Evolutionary conservation across 2,797 vertebrate species (phyloP).

Genomic region (Sebastes hubbsi): DNA sequence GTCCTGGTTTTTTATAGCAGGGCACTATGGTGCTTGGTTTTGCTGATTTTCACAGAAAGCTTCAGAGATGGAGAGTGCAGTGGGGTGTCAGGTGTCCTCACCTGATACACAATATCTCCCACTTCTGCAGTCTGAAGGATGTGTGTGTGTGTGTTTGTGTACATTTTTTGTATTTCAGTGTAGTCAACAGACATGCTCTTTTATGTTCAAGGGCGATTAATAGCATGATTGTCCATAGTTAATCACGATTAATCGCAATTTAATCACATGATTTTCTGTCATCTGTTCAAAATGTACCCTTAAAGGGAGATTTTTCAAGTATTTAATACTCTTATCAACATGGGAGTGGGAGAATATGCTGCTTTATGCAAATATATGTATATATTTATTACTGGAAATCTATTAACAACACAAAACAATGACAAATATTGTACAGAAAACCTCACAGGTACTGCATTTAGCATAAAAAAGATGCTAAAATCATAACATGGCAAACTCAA

Average conservation of each 20-base stretch:
- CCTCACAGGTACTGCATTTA: no score
- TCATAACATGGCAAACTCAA: no score
- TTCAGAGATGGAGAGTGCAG: background rate
- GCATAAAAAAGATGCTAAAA: no score
- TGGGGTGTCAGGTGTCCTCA: slow-evolving; percentile 2
- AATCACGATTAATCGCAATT: background rate
- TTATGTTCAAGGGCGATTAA: background rate
- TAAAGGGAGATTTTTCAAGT: background rate
- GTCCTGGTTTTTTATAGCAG: background rate
- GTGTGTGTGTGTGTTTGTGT: background rate
- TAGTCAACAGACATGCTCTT: background rate
- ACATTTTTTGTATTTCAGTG: background rate
- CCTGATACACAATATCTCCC: slow-evolving; percentile 15
- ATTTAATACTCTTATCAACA: background rate
- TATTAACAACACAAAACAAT: background rate
- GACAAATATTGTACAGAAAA: background rate
- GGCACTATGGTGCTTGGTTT: slow-evolving; percentile 9
- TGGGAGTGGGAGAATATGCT: no score
- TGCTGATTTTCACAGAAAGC: slow-evolving; percentile 46
- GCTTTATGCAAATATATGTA: background rate
- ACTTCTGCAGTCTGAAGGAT: slow-evolving; percentile 17
- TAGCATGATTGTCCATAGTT: background rate
- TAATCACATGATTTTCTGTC: background rate
- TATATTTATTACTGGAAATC: background rate
- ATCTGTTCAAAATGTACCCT: background rate